Conservation (phyloP, 2,797 vertebrate genomes). For the Antrozous pallidus region DNA sequence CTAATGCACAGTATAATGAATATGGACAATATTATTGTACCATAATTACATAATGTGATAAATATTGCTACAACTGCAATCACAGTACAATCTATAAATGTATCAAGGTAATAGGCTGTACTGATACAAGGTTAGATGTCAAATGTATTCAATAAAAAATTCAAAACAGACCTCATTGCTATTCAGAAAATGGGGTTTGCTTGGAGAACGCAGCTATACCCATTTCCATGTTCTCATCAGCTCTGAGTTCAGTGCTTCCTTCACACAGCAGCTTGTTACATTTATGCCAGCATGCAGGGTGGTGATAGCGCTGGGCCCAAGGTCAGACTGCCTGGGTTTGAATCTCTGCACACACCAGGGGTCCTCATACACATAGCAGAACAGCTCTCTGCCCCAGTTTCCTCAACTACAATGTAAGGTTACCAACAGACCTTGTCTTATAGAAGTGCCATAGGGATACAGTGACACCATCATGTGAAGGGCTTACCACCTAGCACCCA, state of each 20-base stretch:
- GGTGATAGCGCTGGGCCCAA: background rate
- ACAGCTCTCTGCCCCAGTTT: background rate
- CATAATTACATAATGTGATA: background rate
- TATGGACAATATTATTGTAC: background rate
- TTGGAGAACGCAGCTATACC: background rate
- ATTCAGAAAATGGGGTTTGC: background rate
- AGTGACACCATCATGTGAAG: background rate
- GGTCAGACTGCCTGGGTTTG: background rate
- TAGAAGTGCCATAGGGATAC: background rate
- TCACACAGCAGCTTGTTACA: background rate
- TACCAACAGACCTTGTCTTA: background rate
- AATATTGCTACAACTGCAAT: background rate
- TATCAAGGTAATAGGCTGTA: background rate
- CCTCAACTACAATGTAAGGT: background rate
- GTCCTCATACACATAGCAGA: background rate
- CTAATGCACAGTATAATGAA: background rate
- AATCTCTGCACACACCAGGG: background rate
- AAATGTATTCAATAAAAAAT: background rate
- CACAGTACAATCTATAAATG: background rate
- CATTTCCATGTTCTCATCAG: background rate
- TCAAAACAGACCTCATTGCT: background rate
- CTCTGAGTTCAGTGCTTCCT: background rate
- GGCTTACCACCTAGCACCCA: background rate
- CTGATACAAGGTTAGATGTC: background rate
- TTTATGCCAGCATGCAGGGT: background rate